Conservation (phyloP, 2,888 invertebrate genomes). For the Melipona beecheii region DNA sequence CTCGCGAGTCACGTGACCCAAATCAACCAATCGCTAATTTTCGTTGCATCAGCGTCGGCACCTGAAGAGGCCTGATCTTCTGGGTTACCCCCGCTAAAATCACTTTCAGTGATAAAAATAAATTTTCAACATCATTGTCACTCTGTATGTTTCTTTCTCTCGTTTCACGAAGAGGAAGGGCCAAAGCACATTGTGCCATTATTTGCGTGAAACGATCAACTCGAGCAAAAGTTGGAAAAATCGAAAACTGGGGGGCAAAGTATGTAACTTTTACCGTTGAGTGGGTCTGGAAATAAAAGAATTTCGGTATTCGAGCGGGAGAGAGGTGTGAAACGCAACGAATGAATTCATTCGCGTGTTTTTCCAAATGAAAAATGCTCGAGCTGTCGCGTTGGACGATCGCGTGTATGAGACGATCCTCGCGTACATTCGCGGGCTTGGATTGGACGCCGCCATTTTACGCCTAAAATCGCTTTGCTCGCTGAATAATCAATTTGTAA, state of each 20-base stretch:
- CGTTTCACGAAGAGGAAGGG: background rate
- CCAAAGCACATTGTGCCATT: too few species aligned
- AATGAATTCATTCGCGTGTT: background rate
- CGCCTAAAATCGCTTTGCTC: slow-evolving; percentile 7
- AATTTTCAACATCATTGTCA: too few species aligned
- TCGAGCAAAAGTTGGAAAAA: too few species aligned
- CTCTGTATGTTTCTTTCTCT: background rate
- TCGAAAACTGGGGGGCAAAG: too few species aligned
- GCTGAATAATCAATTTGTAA: slow-evolving; percentile 44
- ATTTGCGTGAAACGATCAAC: too few species aligned
- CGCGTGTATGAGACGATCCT: background rate
- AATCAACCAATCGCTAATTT: too few species aligned
- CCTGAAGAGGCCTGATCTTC: too few species aligned
- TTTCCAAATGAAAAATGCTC: background rate
- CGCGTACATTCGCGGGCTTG: background rate
- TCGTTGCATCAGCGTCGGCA: too few species aligned
- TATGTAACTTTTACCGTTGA: too few species aligned
- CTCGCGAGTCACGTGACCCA: too few species aligned
- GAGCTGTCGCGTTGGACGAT: background rate
- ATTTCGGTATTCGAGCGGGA: background rate
- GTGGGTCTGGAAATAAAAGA: background rate
- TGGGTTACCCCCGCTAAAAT: too few species aligned
- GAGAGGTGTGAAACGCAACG: background rate
- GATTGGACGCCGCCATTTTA: background rate
- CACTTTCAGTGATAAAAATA: too few species aligned